Percentiles rank a stretch among this genome's conserved stretches.
Evolutionary conservation across 2,888 invertebrate species (phyloP).

Genomic region (Laspeyria flexula): DNA sequence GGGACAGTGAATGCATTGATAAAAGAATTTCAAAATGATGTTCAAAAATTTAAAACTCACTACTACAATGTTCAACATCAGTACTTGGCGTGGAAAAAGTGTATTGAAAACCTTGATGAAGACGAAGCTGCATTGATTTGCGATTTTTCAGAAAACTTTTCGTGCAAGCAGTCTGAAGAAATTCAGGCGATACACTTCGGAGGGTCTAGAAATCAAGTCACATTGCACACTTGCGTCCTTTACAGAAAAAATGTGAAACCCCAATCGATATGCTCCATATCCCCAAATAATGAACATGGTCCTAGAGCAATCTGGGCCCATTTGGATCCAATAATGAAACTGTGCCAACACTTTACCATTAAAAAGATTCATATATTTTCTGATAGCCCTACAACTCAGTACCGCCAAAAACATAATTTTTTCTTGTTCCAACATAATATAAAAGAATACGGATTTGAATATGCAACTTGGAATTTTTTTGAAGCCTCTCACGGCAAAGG

Average conservation of each 20-base stretch:
- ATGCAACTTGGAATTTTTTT: constrained; percentile 21
- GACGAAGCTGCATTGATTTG: constrained; percentile 17
- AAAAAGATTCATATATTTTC: background rate
- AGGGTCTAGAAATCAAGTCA: constrained; percentile 30
- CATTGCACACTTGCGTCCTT: constrained; percentile 26
- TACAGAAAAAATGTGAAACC: constrained; percentile 7
- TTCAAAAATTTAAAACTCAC: constrained; percentile 8
- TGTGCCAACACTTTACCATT: too few species aligned
- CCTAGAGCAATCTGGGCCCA: constrained; percentile 6
- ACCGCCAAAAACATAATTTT: constrained; percentile 4
- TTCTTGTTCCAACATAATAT: constrained; percentile 6
- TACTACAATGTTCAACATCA: constrained; percentile 10
- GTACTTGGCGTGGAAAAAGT: constrained; percentile 8
- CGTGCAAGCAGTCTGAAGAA: constrained; percentile 19
- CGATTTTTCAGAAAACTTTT: constrained; percentile 25
- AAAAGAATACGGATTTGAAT: constrained; percentile 13
- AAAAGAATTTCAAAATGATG: constrained; percentile 7
- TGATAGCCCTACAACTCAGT: constrained; percentile 7
- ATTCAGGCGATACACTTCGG: constrained; percentile 32
- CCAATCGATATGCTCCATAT: constrained; percentile 12
- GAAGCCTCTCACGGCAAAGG: constrained; percentile 30
- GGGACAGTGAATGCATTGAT: constrained; percentile 2
- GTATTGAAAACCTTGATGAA: constrained; percentile 15
- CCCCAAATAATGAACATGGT: constrained; percentile 6
- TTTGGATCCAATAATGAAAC: constrained; percentile 4